phyloP scores from a whole-genome alignment of 2,888 invertebrate genomes.

The Alloplasta piceator region DNA sequence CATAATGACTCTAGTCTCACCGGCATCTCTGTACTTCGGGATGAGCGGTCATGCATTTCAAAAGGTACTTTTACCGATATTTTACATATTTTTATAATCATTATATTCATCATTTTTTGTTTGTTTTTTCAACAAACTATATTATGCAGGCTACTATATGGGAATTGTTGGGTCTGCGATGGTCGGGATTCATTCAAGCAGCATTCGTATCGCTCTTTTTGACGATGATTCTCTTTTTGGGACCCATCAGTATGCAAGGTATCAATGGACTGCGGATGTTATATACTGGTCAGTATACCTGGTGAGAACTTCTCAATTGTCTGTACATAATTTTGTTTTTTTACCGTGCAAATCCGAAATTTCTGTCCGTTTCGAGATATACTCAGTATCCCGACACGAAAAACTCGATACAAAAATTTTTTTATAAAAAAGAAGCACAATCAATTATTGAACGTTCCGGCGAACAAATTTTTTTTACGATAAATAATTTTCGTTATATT shows the following conservation, averaged over 20 bases:
- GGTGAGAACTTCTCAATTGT: conserved; percentile 1
- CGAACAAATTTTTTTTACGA: not conserved
- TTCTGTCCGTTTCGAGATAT: no score
- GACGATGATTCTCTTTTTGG: conserved; percentile 92
- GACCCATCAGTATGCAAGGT: conserved; percentile 91
- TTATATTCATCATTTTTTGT: conserved; percentile 1
- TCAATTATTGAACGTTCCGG: no score
- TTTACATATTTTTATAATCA: conserved; percentile 29
- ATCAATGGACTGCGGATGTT: conserved; percentile 88
- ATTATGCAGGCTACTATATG: conserved; percentile 86
- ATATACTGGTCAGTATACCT: conserved; percentile 86
- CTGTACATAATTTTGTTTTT: no score
- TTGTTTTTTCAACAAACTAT: conserved; percentile 15
- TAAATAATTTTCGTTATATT: conserved; percentile 61
- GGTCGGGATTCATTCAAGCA: conserved; percentile 90
- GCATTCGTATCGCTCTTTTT: conserved; percentile 89
- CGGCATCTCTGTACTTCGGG: conserved; percentile 90
- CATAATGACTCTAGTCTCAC: conserved; percentile 91
- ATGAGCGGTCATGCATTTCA: conserved; percentile 87
- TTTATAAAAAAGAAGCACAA: not conserved
- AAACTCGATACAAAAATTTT: conserved; percentile 4
- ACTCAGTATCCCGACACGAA: no score
- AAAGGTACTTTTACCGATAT: conserved; percentile 81
- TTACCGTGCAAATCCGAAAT: no score
- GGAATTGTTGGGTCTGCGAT: conserved; percentile 90